Percentiles rank a stretch among this genome's conserved stretches.
Conservation (phyloP, 2,797 vertebrate genomes). For the Tokudaia muenninki region DNA sequence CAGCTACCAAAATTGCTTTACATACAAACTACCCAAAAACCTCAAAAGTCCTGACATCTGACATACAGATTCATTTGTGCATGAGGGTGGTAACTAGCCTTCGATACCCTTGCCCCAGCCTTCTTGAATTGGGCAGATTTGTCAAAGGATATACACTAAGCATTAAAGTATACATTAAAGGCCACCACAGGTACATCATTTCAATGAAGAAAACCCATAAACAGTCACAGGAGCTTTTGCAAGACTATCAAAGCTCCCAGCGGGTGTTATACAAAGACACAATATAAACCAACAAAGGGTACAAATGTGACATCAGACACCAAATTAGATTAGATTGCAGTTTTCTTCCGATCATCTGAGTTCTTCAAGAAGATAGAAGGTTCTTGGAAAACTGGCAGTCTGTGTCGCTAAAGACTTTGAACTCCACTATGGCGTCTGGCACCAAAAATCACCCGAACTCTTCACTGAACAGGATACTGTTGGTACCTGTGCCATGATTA, state of each 20-base stretch:
- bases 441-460: neutral
- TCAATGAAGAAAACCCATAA: neutral
- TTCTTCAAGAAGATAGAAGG: neutral
- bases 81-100: neutral
- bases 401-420: neutral
- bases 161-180: constrained; percentile 16
- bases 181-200: neutral
- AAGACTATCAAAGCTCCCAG: neutral
- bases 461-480: neutral
- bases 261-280: neutral
- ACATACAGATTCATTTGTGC: neutral
- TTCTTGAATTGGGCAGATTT: neutral
- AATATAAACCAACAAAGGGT: constrained; percentile 4
- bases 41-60: neutral
- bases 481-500: neutral
- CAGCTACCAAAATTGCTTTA: constrained; percentile 1
- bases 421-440: neutral
- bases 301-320: neutral
- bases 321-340: constrained; percentile 12
- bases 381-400: neutral
- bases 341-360: neutral
- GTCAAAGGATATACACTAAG: constrained; percentile 23
- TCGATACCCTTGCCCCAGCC: neutral
- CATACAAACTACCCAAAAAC: neutral
- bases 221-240: neutral